Evolutionary conservation across 2,888 invertebrate genomes (phyloP), one percentile per base, ranked within the genome.

Genomic region (Noctua comes): DNA sequence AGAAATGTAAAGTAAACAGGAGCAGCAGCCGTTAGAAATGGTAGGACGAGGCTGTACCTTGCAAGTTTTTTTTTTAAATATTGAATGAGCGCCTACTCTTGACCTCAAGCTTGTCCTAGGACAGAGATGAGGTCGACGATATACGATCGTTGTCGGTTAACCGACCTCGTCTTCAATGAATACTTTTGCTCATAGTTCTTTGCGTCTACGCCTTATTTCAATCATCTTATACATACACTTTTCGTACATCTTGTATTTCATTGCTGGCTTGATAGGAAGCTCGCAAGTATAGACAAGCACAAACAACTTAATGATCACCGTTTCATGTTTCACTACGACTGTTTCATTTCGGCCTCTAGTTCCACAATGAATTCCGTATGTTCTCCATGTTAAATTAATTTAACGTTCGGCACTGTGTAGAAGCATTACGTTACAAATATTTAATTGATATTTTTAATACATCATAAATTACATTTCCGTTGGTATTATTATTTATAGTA

Each of bases 401-500:
- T 2, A 59, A 59, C n/a, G 27, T 27, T 59, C 0, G 27, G 59
- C n/a, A 13, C 27, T 59, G 16, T 27, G 59, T n/a, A 59, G 7
- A 40, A 40, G 8, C 8, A 40, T 40, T 13, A 11, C 13, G 5
- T n/a, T 76, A n/a, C 1, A 62, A 51, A 59, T 27, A 16, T 1
- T 21, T 36, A 11, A 31, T 31, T 40, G 24, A 27, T 75, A 68
- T 62, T 62, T 62, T 64, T 64, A 36, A 69, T 24, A 57, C n/a
- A 43, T 24, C 1, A 18, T 46, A 36, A 46, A 64, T 54, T 54
- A 46, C 40, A n/a, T 70, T 77, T 66, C n/a, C 36, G 16, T 13
- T 66, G 21, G 27, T 62, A 36, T 72, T 31, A 76, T 73, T 73
- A 72, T 69, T 72, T 8, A 75, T 16, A n/a, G 24, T 68, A 69